phyloP scores from a whole-genome alignment of 2,797 vertebrate genomes.

The Pipistrellus pipistrellus region DNA sequence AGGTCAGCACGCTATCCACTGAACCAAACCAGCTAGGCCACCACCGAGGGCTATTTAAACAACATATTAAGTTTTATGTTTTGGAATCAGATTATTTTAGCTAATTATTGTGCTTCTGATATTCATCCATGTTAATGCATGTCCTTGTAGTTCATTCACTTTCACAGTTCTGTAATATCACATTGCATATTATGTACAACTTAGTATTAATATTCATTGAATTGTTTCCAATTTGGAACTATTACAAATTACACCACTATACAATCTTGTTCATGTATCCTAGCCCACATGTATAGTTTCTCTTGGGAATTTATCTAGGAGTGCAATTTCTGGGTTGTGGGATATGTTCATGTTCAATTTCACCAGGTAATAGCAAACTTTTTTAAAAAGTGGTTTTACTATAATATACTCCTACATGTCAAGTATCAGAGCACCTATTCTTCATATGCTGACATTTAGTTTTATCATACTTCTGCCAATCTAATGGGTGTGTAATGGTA shows the following conservation, averaged over 20 bases:
- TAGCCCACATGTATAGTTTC: background rate
- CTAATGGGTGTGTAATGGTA: background rate
- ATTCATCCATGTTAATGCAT: background rate
- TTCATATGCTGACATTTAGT: background rate
- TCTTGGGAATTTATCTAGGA: background rate
- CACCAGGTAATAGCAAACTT: background rate
- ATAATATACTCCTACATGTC: background rate
- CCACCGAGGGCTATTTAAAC: background rate
- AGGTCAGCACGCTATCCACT: too few species aligned
- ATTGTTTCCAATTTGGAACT: background rate
- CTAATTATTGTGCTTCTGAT: background rate
- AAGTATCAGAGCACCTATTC: background rate
- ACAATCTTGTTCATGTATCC: background rate
- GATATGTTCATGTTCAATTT: background rate
- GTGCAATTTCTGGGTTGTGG: background rate
- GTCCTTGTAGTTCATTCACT: background rate
- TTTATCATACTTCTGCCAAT: background rate
- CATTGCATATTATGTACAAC: background rate
- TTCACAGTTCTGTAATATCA: background rate
- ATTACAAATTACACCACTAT: background rate
- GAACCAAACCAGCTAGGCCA: background rate
- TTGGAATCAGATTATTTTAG: slow-evolving; percentile 8
- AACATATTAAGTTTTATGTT: background rate
- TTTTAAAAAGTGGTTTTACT: background rate
- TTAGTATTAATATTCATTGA: background rate